Base-by-base conservation (phyloP, 2,888 invertebrate species). In the Ichneumon xanthorius region DNA sequence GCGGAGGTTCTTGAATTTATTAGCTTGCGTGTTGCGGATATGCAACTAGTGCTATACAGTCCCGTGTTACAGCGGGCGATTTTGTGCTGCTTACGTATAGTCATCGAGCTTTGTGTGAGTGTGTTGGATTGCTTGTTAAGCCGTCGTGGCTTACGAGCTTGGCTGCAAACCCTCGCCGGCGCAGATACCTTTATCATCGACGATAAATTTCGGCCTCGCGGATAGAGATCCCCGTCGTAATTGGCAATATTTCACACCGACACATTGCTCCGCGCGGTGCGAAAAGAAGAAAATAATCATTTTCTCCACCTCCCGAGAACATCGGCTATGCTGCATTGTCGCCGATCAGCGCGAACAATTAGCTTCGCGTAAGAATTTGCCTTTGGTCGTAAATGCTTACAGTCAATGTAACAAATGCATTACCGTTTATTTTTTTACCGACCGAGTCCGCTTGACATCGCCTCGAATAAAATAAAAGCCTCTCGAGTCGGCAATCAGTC, bases 131-230 rank as follows among this genome's bases (percentile, higher is more conserved):
- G 88, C 89, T 91, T 88, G 90, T 90, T 91, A 91, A 90, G 84
- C 86, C 85, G 88, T 86, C 85, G 88, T 89, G 88, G 88, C 86
- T 55, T 84, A 68, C 83, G 80, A 82, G 77, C 40, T 6, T 19
- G 22, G 55, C 19, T 9, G 45, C 14, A 14, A 45, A 45, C 14
- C 22, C 76, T 61, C 78, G 61, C 37, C 37, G 50, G 37, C 61
- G 88, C 82, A 88, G 90, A 90, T 90, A 89, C 89, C 88, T 91
- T 90, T 92, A 91, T 91, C 90, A 90, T 89, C 86, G 89, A 90
- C 91, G 89, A 92, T 92, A 92, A 92, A 91, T 92, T 92, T 90
- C 80, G 88, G 87, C 86, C 83, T 86, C 87, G 87, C 86, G 86
- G 85, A 88, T 89, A 89, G 86, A 88, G 81, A 84, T 71, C 78